Base-by-base conservation (phyloP, 1,140 invertebrate genomes). In the Camponotus pennsylvanicus region DNA sequence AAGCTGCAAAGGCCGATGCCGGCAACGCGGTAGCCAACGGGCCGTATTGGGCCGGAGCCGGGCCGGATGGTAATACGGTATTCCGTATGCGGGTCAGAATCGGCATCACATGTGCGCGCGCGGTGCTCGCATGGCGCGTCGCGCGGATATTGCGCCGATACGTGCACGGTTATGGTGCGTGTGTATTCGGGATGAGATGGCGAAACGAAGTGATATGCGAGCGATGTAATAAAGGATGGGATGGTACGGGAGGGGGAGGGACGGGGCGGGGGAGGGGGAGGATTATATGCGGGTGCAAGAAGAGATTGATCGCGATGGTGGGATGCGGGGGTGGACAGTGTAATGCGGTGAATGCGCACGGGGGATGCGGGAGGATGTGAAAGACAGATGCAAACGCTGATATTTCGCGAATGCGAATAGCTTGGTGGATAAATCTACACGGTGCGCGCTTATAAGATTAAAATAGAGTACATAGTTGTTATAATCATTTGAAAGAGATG, bases 1-100 rank as follows among this genome's bases (percentile, higher is more conserved):
- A 89, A 89, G 90, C 91, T 88, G 73, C 67, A 88, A 89, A 88
- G 80, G 73, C 64, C 71, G 64, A 55, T 70, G 63, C 32, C 66
- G 9, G 15, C 49, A 52, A 52, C 15, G 63, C 57, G 73, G 85
- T 85, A 86, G 64, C 61, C 83, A 69, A 49, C 83, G 71, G 61
- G 67, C 55, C 55, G 61, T 45, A 57, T 34, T 37, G 37, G 52
- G 18, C 18, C 63, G 8, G 55, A 11, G 15, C 15, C 37, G 34
- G 61, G 63, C 55, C 34, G 78, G 76, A 76, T 77, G 57, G 85
- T 86, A 83, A 91, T 88, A 86, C 13, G 49, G 49, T 18, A 52
- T 52, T 52, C 55, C 69, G 83, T 82, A 88, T 90, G 84, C 84
- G 82, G 79, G 86, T 76, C 75, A 88, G 83, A 79, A 86, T 84